phyloP scores from a whole-genome alignment of 2,797 vertebrate genomes.

The Eospalax fontanierii region DNA sequence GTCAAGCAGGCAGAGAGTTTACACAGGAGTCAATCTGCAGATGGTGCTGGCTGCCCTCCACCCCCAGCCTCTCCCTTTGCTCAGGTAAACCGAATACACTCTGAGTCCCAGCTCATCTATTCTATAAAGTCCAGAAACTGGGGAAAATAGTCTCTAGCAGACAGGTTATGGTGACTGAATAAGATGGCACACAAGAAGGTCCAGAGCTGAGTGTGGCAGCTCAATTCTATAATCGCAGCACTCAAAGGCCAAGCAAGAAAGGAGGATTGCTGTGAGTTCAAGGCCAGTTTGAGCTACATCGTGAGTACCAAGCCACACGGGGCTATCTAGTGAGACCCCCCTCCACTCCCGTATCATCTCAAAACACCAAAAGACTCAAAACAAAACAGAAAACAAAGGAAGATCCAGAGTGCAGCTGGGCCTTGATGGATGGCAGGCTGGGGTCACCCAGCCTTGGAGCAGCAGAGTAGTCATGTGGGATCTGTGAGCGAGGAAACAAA shows the following conservation, averaged over 20 bases:
- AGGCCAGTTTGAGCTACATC: neutral
- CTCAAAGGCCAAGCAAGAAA: neutral
- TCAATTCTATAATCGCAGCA: neutral
- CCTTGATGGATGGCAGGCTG: neutral
- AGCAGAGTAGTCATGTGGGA: neutral
- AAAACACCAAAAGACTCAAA: neutral
- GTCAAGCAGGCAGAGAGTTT: neutral
- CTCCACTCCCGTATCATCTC: too few species aligned
- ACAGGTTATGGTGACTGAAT: neutral
- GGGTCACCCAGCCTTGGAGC: neutral
- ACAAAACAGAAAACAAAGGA: neutral
- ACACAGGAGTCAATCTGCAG: neutral
- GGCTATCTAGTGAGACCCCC: neutral
- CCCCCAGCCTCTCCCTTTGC: neutral
- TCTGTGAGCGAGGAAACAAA: neutral
- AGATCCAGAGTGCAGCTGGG: neutral
- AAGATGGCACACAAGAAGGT: neutral
- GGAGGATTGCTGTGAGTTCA: neutral
- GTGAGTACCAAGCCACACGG: neutral
- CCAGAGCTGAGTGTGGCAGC: rapidly evolving
- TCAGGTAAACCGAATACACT: neutral
- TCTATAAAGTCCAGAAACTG: neutral
- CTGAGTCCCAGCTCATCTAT: neutral
- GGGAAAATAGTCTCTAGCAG: neutral
- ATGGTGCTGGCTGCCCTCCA: rapidly evolving